Base-by-base conservation (phyloP, 2,888 invertebrate species). In the Fissipunctia ypsillon region DNA sequence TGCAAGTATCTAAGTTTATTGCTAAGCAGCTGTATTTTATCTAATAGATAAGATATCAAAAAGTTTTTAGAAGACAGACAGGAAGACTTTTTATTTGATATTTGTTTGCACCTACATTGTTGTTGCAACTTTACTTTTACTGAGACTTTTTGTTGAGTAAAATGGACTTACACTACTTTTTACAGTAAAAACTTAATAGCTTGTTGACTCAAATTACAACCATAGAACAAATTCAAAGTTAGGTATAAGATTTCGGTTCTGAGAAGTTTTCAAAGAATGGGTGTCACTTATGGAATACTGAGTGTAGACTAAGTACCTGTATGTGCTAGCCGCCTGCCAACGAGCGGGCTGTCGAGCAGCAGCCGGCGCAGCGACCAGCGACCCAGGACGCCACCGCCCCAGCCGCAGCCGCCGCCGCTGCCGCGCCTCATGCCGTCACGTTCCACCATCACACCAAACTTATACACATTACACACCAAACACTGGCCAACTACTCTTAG, bases 351-450 rank as follows among this genome's bases (percentile, higher is more conserved):
- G 85, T 97, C 97, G 76, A 98, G 97, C 74, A 98, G 96, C 80
- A 98, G 94, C 79, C 97, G 96, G 63, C 98, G 96, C 56, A 98
- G 93, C 31, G 98, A 98, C 96, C 97, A 97, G 87, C 97, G 95
- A 80, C 96, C 95, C 68, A 96, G 91, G 83, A 95, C 91, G 73
- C 96, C 96, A 78, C 95, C 95, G 83, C 96, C 95, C 93, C 96
- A 95, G 89, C 95, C 93, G 82, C 95, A 95, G 82, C 95, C 94
- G 61, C 93, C 91, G 74, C 93, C 92, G 88, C 95, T 92, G 81
- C 95, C 95, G 76, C 95, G 94, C 81, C 95, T 89, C 93, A 93
- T 93, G n/a, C 93, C 93, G 71, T 94, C 95, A 57, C 95, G 91
- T 86, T 94, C 95, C 90, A 95, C 95, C 94, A 95, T 95, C 93